phyloP scores from a whole-genome alignment of 2,888 invertebrate species.

The Drosophila meridionalis region DNA sequence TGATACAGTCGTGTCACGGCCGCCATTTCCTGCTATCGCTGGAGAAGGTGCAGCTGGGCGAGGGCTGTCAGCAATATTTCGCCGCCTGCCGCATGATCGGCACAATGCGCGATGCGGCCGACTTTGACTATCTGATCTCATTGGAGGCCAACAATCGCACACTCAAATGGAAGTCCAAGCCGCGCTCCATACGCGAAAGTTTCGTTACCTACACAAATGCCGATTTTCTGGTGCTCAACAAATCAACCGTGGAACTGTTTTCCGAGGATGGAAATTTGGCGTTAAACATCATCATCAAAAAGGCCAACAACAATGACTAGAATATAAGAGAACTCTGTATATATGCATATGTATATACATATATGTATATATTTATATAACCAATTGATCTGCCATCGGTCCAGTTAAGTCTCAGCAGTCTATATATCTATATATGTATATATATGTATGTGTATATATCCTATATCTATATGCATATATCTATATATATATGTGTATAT shows the following conservation, averaged over 20 bases:
- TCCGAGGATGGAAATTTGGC: constrained; percentile 99
- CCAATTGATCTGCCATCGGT: constrained; percentile 12
- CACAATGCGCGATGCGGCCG: constrained; percentile 98
- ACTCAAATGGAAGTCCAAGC: constrained; percentile 95
- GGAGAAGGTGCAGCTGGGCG: constrained; percentile 98
- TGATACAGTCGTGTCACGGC: constrained; percentile 99
- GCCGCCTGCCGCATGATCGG: constrained; percentile 99
- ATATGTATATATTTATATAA: constrained; percentile 7
- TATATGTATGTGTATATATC: not conserved
- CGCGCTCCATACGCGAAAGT: constrained; percentile 98
- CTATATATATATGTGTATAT: not conserved
- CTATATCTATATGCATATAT: not conserved
- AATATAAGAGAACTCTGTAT: constrained; percentile 1
- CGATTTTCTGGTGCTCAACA: constrained; percentile 99
- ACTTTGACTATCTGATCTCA: constrained; percentile 98
- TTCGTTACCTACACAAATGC: constrained; percentile 98
- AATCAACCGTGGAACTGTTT: constrained; percentile 98
- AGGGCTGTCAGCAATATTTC: constrained; percentile 97
- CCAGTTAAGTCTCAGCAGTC: constrained; percentile 10
- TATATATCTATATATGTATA: constrained; percentile 1
- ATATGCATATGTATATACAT: constrained; percentile 2
- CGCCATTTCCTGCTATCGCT: constrained; percentile 99
- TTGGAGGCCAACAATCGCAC: constrained; percentile 85
- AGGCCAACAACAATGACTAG: constrained; percentile 18
- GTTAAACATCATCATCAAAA: constrained; percentile 98